A percentile compares a stretch with the other conserved stretches of the same genome.
Evolutionary conservation across 2,888 invertebrate genomes (phyloP).

Genomic region (Neoitamus cyanurus): DNA sequence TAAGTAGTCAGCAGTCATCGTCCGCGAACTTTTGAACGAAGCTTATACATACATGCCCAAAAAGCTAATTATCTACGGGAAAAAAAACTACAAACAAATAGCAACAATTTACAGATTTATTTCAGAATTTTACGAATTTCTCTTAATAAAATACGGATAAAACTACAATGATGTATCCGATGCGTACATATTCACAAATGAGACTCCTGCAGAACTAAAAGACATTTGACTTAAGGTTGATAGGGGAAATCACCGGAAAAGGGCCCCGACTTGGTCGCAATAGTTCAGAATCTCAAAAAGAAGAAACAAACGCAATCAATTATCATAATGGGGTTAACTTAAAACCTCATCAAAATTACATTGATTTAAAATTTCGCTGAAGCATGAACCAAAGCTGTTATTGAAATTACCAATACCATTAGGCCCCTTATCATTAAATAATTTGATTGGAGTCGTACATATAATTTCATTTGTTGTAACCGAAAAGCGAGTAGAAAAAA

Average conservation of each 20-base stretch:
- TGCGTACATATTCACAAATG: neutral
- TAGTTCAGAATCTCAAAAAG: neutral
- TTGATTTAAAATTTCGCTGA: too few relatives aligned
- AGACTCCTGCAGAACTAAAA: neutral
- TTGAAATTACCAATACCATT: too few relatives aligned
- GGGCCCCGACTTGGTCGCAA: too few relatives aligned
- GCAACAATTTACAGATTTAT: slow-evolving; percentile 20
- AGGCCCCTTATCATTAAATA: too few relatives aligned
- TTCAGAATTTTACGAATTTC: neutral
- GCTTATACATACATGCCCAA: too few relatives aligned
- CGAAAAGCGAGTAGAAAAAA: too few relatives aligned
- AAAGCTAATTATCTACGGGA: neutral
- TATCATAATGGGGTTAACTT: neutral
- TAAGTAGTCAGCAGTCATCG: too few relatives aligned
- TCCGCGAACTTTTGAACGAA: too few relatives aligned
- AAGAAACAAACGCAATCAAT: neutral
- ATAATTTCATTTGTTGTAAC: too few relatives aligned
- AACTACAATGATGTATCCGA: neutral
- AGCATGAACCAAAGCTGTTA: too few relatives aligned
- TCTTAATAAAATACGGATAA: neutral
- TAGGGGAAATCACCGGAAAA: neutral
- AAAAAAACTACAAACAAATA: neutral
- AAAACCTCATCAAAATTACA: too few relatives aligned
- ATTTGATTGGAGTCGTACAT: too few relatives aligned
- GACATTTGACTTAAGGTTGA: neutral